These are phyloP conservation scores for Tenthredo notha DNA, from an alignment of 2,888 invertebrate genomes.

Conservation along the genomic window DNA sequence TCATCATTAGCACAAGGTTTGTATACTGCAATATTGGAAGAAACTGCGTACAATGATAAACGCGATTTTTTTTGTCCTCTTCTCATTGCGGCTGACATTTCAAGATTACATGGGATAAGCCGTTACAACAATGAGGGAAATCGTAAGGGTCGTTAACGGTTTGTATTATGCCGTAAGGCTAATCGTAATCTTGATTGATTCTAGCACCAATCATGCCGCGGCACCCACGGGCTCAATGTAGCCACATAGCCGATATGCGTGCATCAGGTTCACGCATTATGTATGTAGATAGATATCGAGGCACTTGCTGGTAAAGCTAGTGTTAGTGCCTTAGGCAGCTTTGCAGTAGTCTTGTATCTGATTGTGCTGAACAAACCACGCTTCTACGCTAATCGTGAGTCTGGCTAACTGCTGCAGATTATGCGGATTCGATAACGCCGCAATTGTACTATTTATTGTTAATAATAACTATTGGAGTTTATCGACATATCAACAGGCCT, in stretches of 20 bases:
- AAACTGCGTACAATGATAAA: neutral
- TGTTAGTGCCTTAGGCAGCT: conserved; percentile 21
- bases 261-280: conserved; percentile 42
- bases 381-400: conserved; percentile 37
- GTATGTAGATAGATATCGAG: conserved; percentile 36
- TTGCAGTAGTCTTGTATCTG: conserved; percentile 59
- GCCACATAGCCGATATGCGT: conserved; percentile 32
- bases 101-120: conserved; percentile 1
- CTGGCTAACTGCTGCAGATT: conserved; percentile 59
- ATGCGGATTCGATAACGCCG: conserved; percentile 33
- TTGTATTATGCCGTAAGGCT: conserved; percentile 41
- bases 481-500: conserved; percentile 1
- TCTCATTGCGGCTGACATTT: neutral
- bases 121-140: conserved; percentile 7
- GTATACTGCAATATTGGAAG: neutral
- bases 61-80: neutral
- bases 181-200: conserved; percentile 51
- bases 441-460: conserved; percentile 35
- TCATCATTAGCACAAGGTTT: neutral
- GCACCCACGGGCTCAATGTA: conserved; percentile 22
- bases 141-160: conserved; percentile 25
- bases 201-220: conserved; percentile 38
- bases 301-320: conserved; percentile 28
- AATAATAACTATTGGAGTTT: conserved; percentile 16
- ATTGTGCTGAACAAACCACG: conserved; percentile 58